phyloP scores from a whole-genome alignment of 37 sponge, comb jelly and placozoan genomes.

The Agelas oroides region DNA sequence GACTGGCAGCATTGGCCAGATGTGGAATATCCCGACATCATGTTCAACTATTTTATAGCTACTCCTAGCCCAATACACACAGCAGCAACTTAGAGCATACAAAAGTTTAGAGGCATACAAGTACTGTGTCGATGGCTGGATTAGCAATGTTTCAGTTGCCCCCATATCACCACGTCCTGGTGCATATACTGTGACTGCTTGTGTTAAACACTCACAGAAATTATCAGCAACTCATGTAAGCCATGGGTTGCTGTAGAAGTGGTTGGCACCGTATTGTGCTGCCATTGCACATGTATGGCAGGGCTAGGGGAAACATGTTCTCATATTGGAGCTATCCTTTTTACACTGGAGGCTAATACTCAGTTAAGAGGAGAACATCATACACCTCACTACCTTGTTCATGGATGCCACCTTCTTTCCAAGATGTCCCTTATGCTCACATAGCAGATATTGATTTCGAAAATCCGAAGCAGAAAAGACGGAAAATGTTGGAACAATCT shows the following conservation, averaged over 20 bases:
- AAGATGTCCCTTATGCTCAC: slow-evolving; percentile 38
- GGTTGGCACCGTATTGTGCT: slow-evolving; percentile 54
- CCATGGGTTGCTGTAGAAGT: slow-evolving; percentile 42
- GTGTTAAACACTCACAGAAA: too few relatives aligned
- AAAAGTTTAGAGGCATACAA: slow-evolving; percentile 58
- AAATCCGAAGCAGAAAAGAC: slow-evolving; percentile 35
- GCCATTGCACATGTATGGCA: slow-evolving; percentile 70
- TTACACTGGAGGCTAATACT: slow-evolving; percentile 48
- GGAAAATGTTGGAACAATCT: background rate
- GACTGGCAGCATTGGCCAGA: slow-evolving; percentile 54
- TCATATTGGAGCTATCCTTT: slow-evolving; percentile 63
- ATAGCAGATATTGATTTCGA: slow-evolving; percentile 57
- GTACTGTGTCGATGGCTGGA: slow-evolving; percentile 44
- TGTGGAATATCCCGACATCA: slow-evolving; percentile 62
- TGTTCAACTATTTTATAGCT: slow-evolving; percentile 47
- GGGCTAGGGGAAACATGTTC: slow-evolving; percentile 66
- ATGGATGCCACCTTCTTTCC: slow-evolving; percentile 59
- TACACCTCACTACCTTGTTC: slow-evolving; percentile 65
- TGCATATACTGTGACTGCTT: too few relatives aligned
- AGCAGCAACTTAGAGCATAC: slow-evolving; percentile 34
- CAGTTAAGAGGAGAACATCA: slow-evolving; percentile 11
- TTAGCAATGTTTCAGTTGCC: background rate
- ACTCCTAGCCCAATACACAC: slow-evolving; percentile 53
- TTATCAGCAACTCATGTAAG: background rate
- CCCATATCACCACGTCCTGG: too few relatives aligned